phyloP scores from a whole-genome alignment of 1,140 invertebrate genomes.

The Drosophila orosa region DNA sequence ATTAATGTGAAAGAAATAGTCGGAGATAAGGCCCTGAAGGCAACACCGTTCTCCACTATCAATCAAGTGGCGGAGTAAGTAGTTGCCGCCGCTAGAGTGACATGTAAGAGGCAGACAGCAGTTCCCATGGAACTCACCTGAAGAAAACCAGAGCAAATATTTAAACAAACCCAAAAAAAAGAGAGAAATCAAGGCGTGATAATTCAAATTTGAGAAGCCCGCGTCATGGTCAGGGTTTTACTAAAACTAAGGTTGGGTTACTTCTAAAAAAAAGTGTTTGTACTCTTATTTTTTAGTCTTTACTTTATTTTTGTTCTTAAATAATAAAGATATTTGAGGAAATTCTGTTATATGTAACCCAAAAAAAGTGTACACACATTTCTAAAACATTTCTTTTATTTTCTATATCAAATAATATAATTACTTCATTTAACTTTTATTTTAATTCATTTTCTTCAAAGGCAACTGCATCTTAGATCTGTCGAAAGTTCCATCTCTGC shows the following conservation, averaged over 20 bases:
- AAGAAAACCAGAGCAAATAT: neutral
- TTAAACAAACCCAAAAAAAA: neutral
- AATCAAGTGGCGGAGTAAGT: conserved; percentile 44
- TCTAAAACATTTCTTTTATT: neutral
- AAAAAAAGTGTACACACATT: neutral
- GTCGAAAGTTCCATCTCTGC: conserved; percentile 6
- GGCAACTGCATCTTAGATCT: neutral
- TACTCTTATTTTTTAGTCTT: neutral
- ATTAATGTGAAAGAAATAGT: conserved; percentile 36
- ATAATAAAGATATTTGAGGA: no score
- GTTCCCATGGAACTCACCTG: conserved; percentile 4
- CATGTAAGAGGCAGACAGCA: conserved; percentile 7
- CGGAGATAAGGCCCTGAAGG: conserved; percentile 32
- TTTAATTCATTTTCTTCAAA: neutral
- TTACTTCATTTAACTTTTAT: neutral
- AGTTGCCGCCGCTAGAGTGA: neutral
- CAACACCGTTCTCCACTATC: conserved; percentile 66
- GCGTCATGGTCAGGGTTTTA: no score
- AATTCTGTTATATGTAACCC: no score
- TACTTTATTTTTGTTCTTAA: neutral
- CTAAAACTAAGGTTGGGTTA: no score
- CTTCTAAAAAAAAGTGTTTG: no score
- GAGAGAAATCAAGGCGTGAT: neutral
- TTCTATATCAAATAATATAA: neutral
- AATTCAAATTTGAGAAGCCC: conserved; percentile 37